A percentile compares a stretch with the other conserved stretches of the same genome.
phyloP scores from a whole-genome alignment of 1,140 invertebrate genomes.

The Gerris buenoi region DNA sequence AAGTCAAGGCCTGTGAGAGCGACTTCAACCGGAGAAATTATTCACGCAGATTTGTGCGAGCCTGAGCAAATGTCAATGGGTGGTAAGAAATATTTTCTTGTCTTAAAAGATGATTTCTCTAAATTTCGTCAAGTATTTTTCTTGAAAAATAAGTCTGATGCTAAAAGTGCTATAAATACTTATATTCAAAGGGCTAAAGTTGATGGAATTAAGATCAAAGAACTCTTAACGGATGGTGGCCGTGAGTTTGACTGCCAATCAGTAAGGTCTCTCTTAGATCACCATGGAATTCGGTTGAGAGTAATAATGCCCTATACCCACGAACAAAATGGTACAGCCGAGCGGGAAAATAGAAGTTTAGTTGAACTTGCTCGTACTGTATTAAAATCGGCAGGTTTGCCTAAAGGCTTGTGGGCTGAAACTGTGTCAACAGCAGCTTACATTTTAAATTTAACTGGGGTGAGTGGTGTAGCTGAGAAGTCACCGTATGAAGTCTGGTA shows the following conservation, averaged over 20 bases:
- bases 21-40: not conserved
- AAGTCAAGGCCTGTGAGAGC: not conserved
- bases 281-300: not conserved
- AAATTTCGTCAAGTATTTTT: not conserved
- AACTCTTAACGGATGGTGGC: not conserved
- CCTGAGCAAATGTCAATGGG: not conserved
- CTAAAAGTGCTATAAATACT: not conserved
- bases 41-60: not conserved
- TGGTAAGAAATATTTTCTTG: not conserved
- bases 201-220: not conserved
- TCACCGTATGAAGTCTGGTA: not conserved
- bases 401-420: not conserved
- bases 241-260: not conserved
- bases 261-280: not conserved
- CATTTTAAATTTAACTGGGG: not conserved
- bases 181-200: not conserved
- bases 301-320: not conserved
- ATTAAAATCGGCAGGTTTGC: not conserved
- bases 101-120: not conserved
- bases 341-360: not conserved
- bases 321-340: not conserved
- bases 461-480: not conserved
- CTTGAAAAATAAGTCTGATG: not conserved
- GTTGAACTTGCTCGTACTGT: not conserved
- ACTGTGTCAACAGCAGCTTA: not conserved